Evolutionary conservation across 2,888 invertebrate genomes (phyloP), one percentile per base, ranked within the genome.

Genomic region (Linyphia triangularis): DNA sequence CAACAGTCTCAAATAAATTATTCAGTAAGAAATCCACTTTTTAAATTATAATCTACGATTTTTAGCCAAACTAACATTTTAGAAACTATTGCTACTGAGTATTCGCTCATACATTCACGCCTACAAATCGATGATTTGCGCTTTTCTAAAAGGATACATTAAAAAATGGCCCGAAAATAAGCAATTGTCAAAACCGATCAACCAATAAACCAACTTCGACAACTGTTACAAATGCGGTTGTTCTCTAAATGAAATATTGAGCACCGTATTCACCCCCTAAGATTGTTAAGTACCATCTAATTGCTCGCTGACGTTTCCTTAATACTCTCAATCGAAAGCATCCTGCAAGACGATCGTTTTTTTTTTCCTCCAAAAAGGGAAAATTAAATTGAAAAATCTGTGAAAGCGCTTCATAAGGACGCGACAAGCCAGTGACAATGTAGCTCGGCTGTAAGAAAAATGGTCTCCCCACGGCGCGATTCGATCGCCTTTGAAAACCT

Each of bases 381-480:
- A 85, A 88, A 88, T 88, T 88, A 75, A 88, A 88, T 81, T 88
- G 81, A 73, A 75, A 82, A 88, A 88, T 88, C 81, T 81, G 73
- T 51, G 75, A 77, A 77, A 81, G 81, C 79, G 79, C 81, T 86
- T 81, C 73, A 86, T 81, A 65, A 81, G 78, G 81, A 75, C 75
- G 75, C 81, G 86, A 88, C 86, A 88, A 88, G 81, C 73, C 86
- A 75, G 67, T 88, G 86, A 88, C 81, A 88, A 88, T 88, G 86
- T 86, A 81, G 86, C 81, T 81, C 37, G 51, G 67, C 81, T 61
- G 33, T 51, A 75, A 88, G 86, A 88, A 88, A 88, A 82, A 88
- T 88, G 86, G 86, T 88, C 81, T 81, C 86, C 86, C 85, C 28
- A 88, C 59, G 73, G 73, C 65, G 61, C 63, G 75, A 81, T 81